These are phyloP conservation scores for Thysanoteuthis rhombus DNA, from an alignment of 2,888 invertebrate species.

Conservation along the genomic window DNA sequence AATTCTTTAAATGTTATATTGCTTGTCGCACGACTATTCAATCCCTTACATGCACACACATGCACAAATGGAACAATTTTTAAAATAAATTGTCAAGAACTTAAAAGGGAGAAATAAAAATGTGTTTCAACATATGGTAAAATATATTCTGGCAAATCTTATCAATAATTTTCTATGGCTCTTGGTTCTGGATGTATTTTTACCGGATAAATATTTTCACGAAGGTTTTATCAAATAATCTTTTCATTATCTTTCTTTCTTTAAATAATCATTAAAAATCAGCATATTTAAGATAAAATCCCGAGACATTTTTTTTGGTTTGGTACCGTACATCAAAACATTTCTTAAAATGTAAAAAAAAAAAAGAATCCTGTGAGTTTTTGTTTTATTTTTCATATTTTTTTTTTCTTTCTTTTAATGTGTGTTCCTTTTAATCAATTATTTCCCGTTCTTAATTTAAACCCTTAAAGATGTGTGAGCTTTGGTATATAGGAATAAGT, in stretches of 20 bases:
- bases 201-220: neutral
- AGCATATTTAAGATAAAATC: neutral
- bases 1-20: too few species aligned
- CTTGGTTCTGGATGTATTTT: neutral
- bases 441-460: neutral
- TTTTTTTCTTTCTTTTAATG: neutral
- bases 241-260: too few species aligned
- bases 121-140: too few species aligned
- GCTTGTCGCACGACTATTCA: too few species aligned
- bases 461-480: conserved; percentile 56
- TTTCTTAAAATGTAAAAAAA: neutral
- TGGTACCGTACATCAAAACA: too few species aligned
- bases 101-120: too few species aligned
- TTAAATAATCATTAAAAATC: neutral
- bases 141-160: neutral
- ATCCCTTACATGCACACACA: too few species aligned
- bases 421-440: neutral
- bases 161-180: neutral
- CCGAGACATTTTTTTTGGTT: neutral
- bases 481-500: conserved; percentile 61
- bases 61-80: too few species aligned
- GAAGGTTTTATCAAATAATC: neutral
- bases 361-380: neutral
- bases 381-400: neutral
- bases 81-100: too few species aligned